These are phyloP conservation scores for Orius laevigatus DNA, from an alignment of 1,140 invertebrate genomes.

Conservation along the genomic window DNA sequence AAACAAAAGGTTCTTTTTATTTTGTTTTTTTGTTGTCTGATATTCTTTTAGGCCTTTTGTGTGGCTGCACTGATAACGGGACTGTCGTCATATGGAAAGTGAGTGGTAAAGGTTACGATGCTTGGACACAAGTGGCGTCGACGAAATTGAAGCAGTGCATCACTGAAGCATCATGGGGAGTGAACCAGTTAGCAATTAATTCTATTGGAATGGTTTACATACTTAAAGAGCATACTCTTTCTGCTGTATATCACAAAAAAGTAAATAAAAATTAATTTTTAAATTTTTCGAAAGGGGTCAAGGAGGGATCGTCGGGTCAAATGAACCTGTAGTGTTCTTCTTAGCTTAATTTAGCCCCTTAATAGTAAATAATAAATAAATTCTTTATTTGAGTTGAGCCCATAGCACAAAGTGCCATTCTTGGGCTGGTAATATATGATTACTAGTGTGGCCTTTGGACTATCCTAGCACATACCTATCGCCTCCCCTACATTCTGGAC, in stretches of 20 bases:
- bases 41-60: slow-evolving; percentile 39
- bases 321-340: no score
- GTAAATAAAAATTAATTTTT: slow-evolving; percentile 4
- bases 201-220: slow-evolving; percentile 73
- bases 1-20: slow-evolving; percentile 20
- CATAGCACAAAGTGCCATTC: no score
- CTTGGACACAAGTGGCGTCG: slow-evolving; percentile 49
- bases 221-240: slow-evolving; percentile 66
- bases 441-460: no score
- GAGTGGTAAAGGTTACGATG: slow-evolving; percentile 30
- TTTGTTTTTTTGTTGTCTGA: background rate
- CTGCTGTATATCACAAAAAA: slow-evolving; percentile 51
- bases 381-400: no score
- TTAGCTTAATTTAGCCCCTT: no score
- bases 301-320: no score
- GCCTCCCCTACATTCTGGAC: no score
- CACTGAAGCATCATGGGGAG: slow-evolving; percentile 58
- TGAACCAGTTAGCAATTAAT: slow-evolving; percentile 56
- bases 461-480: no score
- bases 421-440: no score
- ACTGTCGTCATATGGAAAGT: slow-evolving; percentile 72
- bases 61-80: slow-evolving; percentile 81
- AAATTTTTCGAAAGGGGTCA: no score
- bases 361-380: no score
- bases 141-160: slow-evolving; percentile 49